Percentiles rank a stretch among this genome's conserved stretches.
These are phyloP conservation scores for Rambutsinella grinnellia DNA, from an alignment of 2,888 invertebrate species.

Conservation along the genomic window DNA sequence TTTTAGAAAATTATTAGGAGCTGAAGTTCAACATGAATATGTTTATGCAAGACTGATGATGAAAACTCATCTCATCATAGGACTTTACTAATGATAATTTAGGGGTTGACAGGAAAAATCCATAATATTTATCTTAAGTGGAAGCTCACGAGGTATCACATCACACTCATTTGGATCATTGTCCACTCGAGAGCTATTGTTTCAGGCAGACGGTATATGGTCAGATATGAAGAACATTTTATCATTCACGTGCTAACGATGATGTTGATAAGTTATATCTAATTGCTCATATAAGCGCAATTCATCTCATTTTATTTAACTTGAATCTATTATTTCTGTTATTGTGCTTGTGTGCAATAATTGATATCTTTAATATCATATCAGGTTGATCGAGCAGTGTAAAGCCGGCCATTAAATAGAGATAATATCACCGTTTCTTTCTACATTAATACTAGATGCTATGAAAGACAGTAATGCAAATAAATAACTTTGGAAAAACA, in stretches of 20 bases:
- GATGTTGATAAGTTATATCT: neutral
- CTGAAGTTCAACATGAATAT: no score
- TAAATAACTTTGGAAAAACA: no score
- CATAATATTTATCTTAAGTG: no score
- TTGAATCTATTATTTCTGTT: neutral
- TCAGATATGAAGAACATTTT: neutral
- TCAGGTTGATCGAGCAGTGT: no score
- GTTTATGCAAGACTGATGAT: no score
- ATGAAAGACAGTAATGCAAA: neutral
- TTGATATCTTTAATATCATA: neutral
- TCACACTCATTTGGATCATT: neutral
- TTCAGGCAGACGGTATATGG: neutral
- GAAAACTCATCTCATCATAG: no score
- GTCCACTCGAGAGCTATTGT: neutral
- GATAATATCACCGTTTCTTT: no score
- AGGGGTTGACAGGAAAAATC: no score
- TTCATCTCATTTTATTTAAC: neutral
- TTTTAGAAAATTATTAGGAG: no score
- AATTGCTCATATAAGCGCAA: neutral
- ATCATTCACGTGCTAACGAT: neutral
- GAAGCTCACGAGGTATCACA: no score
- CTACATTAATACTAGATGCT: neutral
- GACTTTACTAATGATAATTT: no score
- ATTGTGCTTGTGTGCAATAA: neutral
- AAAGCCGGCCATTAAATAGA: no score